Percentiles rank a stretch among this genome's conserved stretches.
These are phyloP conservation scores for Empidonax traillii DNA, from an alignment of 2,113 vertebrate species.

Conservation along the genomic window DNA sequence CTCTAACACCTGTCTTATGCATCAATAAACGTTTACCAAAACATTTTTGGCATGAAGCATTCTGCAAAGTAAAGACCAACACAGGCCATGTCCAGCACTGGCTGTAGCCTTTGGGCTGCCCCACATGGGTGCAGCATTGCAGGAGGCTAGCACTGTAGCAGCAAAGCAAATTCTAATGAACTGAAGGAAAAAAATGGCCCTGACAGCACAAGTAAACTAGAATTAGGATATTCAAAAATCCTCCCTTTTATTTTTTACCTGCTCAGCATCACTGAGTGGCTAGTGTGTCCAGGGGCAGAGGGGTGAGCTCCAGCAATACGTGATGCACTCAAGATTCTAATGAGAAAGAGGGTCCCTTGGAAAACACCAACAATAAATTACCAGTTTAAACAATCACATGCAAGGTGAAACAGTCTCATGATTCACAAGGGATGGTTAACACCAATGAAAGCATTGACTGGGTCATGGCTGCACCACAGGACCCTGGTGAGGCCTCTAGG, in stretches of 20 bases:
- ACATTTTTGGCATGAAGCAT: background rate
- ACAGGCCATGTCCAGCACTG: fast-evolving
- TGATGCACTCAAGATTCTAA: fast-evolving
- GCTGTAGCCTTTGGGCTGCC: too few species aligned
- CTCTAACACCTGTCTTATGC: fast-evolving
- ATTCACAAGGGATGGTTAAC: background rate
- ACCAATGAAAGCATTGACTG: background rate
- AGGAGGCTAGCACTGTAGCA: background rate
- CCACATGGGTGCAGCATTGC: background rate
- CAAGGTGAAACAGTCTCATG: background rate
- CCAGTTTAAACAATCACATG: background rate
- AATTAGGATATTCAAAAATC: background rate
- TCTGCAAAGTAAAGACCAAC: background rate
- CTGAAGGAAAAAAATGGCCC: background rate
- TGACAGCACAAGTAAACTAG: too few species aligned
- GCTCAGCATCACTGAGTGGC: fast-evolving
- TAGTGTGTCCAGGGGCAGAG: background rate
- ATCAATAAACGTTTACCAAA: background rate
- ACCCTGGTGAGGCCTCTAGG: fast-evolving
- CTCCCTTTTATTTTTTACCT: background rate
- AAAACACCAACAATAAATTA: background rate
- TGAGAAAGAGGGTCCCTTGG: background rate
- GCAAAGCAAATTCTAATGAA: background rate
- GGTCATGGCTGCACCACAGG: background rate
- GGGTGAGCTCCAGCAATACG: background rate